These are phyloP conservation scores for Drosophila sp. DNA, from an alignment of 1,140 invertebrate species.

Conservation along the genomic window DNA sequence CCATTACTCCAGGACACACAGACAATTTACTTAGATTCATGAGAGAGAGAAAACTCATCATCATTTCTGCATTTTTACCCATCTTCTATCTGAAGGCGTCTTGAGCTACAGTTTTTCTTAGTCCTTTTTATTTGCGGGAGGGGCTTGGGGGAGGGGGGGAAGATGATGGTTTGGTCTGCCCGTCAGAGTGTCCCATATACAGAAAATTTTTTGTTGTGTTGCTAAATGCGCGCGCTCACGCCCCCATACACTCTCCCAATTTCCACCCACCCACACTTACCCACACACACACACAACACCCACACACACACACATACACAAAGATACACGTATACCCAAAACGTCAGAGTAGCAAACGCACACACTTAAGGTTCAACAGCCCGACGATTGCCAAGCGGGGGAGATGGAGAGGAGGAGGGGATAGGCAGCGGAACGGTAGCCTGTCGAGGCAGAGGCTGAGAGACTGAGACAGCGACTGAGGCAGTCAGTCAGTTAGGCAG, in stretches of 20 bases:
- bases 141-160: background rate
- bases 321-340: constrained; percentile 23
- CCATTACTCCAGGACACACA: constrained; percentile 38
- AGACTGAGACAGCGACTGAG: background rate
- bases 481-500: constrained; percentile 10
- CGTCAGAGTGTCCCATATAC: constrained; percentile 61
- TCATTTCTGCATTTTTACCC: constrained; percentile 73
- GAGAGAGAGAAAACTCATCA: constrained; percentile 53
- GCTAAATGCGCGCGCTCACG: constrained; percentile 74
- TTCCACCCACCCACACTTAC: constrained; percentile 14
- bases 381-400: constrained; percentile 68
- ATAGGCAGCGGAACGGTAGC: constrained; percentile 22
- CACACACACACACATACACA: constrained; percentile 29
- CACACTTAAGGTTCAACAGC: constrained; percentile 79
- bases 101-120: constrained; percentile 22
- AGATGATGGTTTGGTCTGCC: background rate
- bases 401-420: no score
- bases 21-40: constrained; percentile 49
- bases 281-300: background rate
- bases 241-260: constrained; percentile 32
- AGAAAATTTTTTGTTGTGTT: constrained; percentile 71
- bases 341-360: constrained; percentile 34
- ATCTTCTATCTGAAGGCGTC: constrained; percentile 40
- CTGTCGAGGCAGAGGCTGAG: background rate
- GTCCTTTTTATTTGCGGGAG: constrained; percentile 7